A percentile compares a stretch with the other conserved stretches of the same genome.
Evolutionary conservation across 2,888 invertebrate genomes (phyloP).

Genomic region (Leucophenga montana): DNA sequence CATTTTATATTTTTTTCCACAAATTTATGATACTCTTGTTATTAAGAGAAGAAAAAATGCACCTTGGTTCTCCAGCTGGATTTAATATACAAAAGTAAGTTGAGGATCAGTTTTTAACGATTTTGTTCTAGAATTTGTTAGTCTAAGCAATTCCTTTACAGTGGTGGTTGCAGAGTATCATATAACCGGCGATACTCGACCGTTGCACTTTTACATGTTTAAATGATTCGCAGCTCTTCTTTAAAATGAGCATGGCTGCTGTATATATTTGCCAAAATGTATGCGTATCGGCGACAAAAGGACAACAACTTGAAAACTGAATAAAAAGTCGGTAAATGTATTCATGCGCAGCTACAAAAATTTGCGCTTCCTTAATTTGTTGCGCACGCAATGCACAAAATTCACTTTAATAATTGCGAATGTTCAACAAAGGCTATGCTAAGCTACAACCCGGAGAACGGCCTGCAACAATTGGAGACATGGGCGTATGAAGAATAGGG

Average conservation of each 20-base stretch:
- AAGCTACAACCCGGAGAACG: conserved; percentile 6
- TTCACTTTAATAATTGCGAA: conserved; percentile 68
- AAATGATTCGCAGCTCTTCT: neutral
- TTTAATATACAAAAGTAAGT: too few relatives aligned
- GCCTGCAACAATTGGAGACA: conserved; percentile 1
- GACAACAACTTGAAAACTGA: conserved; percentile 23
- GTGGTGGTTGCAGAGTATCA: too few relatives aligned
- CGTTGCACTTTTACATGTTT: neutral
- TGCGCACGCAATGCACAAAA: conserved; percentile 67
- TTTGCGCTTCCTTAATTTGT: conserved; percentile 37
- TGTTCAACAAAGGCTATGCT: too few relatives aligned
- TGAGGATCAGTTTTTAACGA: too few relatives aligned
- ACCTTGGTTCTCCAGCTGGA: too few relatives aligned
- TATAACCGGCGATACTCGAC: too few relatives aligned
- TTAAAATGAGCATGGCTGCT: conserved; percentile 61
- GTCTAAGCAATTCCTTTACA: too few relatives aligned
- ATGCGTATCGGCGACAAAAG: conserved; percentile 20
- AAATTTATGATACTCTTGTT: too few relatives aligned
- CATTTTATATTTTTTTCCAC: too few relatives aligned
- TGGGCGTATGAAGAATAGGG: conserved; percentile 15
- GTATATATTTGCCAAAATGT: conserved; percentile 57
- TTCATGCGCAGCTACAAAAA: neutral
- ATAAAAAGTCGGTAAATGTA: neutral
- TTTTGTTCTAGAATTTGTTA: too few relatives aligned
- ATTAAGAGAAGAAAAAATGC: too few relatives aligned